These are phyloP conservation scores for Megalurothrips usitatus DNA, from an alignment of 2,888 invertebrate species.

Conservation along the genomic window DNA sequence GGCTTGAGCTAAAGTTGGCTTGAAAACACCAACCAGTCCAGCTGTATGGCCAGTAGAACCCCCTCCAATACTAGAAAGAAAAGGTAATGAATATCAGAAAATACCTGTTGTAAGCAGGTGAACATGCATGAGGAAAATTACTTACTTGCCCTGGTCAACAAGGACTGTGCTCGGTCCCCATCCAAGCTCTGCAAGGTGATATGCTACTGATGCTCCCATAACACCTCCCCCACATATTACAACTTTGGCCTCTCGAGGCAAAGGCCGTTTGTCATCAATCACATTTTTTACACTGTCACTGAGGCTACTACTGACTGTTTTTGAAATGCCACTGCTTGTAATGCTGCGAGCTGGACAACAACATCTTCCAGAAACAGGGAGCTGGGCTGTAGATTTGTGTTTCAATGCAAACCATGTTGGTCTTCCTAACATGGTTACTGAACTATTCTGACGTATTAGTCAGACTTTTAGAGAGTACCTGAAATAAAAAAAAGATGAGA, in stretches of 20 bases:
- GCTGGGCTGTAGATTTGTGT: background rate
- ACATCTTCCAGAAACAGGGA: background rate
- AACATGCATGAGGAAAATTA: background rate
- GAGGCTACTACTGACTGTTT: slow-evolving; percentile 2
- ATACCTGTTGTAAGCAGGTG: background rate
- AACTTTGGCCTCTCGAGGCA: slow-evolving; percentile 61
- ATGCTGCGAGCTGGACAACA: background rate
- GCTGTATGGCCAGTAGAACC: slow-evolving; percentile 75
- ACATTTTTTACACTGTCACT: slow-evolving; percentile 5
- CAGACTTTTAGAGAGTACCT: background rate
- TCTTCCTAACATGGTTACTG: background rate
- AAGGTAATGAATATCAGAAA: slow-evolving; percentile 27
- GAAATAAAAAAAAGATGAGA: background rate
- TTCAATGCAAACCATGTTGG: background rate
- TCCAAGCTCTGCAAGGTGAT: slow-evolving; percentile 77
- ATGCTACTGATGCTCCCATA: slow-evolving; percentile 87
- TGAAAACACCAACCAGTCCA: slow-evolving; percentile 80
- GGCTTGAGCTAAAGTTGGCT: slow-evolving; percentile 75
- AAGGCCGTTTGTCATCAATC: background rate
- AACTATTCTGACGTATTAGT: background rate
- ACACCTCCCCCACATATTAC: slow-evolving; percentile 90
- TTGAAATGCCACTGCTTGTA: background rate
- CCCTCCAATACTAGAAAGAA: slow-evolving; percentile 59
- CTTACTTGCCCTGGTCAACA: slow-evolving; percentile 77
- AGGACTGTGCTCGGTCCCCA: slow-evolving; percentile 77